Percentiles rank a stretch among this genome's conserved stretches.
Conservation (phyloP, 2,113 vertebrate species). For the Myotis yumanensis region DNA sequence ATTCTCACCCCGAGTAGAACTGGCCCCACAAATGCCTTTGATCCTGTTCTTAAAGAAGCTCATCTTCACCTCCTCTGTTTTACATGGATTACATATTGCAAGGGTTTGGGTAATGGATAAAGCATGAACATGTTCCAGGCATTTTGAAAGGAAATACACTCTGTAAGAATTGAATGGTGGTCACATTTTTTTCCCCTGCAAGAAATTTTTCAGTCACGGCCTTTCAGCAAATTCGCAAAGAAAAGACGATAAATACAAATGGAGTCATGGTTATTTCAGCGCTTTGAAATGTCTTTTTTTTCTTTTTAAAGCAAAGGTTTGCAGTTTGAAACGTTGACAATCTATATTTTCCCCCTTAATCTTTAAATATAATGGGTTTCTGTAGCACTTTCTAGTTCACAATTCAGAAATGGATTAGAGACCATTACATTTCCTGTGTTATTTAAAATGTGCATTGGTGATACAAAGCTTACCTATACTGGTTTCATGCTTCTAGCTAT, state of each 20-base stretch:
- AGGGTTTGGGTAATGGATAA: not conserved
- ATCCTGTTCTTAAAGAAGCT: slow-evolving; percentile 42
- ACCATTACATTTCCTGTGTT: slow-evolving; percentile 13
- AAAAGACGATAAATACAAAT: slow-evolving; percentile 7
- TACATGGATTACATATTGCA: not conserved
- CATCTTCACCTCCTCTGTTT: not conserved
- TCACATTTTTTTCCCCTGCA: not conserved
- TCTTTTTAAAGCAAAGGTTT: not conserved
- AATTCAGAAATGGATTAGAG: slow-evolving; percentile 33
- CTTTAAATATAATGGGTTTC: slow-evolving; percentile 16
- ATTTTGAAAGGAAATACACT: slow-evolving; percentile 31
- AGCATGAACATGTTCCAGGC: not conserved
- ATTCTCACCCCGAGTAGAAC: slow-evolving; percentile 37
- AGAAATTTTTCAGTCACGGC: not conserved
- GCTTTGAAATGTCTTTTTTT: not conserved
- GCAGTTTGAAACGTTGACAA: not conserved
- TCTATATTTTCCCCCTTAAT: not conserved
- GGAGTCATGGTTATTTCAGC: slow-evolving; percentile 40
- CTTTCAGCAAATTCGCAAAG: slow-evolving; percentile 39
- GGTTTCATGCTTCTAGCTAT: not conserved
- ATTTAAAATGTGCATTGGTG: not conserved
- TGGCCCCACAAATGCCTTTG: slow-evolving; percentile 21
- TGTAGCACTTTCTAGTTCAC: slow-evolving; percentile 1
- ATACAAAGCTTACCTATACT: not conserved
- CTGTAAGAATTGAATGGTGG: not conserved